phyloP scores from a whole-genome alignment of 2,113 vertebrate species.

The Galemys pyrenaicus region DNA sequence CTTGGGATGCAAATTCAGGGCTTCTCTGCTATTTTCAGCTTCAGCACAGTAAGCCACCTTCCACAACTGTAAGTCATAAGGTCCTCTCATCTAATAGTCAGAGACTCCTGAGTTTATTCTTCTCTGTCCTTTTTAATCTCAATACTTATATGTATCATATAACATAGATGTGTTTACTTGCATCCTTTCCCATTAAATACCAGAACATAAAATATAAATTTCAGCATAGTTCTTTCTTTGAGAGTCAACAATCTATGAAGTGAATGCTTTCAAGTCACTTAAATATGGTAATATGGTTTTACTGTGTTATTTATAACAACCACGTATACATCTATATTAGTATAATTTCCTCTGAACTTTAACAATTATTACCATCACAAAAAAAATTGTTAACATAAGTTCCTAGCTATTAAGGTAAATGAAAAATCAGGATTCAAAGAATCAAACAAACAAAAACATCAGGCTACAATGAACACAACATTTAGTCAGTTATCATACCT shows the following conservation, averaged over 20 bases:
- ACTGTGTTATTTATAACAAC: not conserved
- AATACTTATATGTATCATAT: not conserved
- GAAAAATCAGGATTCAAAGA: constrained; percentile 69
- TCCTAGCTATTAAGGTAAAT: constrained; percentile 64
- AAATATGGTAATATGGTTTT: not conserved
- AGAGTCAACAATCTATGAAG: constrained; percentile 27
- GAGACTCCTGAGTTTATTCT: not conserved
- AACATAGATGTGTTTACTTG: not conserved
- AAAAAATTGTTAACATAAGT: constrained; percentile 1
- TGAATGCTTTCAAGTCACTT: not conserved
- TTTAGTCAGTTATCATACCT: constrained; percentile 88
- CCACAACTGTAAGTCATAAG: not conserved
- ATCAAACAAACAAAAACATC: constrained; percentile 81
- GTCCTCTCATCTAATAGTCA: not conserved
- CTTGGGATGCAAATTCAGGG: not conserved
- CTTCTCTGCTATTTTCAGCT: not conserved
- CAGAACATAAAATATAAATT: not conserved
- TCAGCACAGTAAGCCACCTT: not conserved
- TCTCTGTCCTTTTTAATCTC: not conserved
- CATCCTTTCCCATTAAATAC: not conserved
- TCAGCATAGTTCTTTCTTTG: not conserved
- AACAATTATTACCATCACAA: constrained; percentile 45
- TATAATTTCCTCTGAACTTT: constrained; percentile 76
- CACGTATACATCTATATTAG: not conserved
- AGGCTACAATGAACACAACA: constrained; percentile 81